Base-by-base conservation (phyloP, 2,797 vertebrate species). In the Tragopan temminckii region DNA sequence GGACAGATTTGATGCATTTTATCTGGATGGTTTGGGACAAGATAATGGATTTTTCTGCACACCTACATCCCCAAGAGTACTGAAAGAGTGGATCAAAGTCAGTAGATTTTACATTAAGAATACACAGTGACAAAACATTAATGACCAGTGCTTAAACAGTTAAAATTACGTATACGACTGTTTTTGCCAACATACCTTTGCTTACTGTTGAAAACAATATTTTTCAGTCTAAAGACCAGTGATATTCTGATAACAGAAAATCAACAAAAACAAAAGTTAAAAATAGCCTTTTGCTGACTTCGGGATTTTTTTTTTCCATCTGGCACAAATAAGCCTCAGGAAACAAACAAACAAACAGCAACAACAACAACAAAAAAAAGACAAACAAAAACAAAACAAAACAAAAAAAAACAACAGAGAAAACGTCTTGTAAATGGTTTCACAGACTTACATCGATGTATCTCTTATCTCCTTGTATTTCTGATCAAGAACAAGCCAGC, bases 131-230 rank as follows among this genome's bases (percentile, higher is more conserved):
- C 40, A 94, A 80, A 89, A 70, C 58, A 72, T n/a, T 86, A 92
- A 87, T 58, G 78, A 94, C 21, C 23, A 27, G 29, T 33, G 36
- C 46, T 95, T 94, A 86, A 94, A 93, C 40, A 94, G 79, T 90
- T 91, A 95, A 95, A 95, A 94, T 79, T 55, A 94, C 24, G 61
- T 80, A 59, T 38, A 33, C 88, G 94, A 96, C 90, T 96, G 81
- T 48, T 88, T 92, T 96, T 84, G 63, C 88, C 94, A 95, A 79
- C 87, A 84, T 40, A 87, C 46, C 63, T 96, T 94, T 96, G 90
- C 93, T 96, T 96, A 94, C 91, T 90, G 62, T 95, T 96, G 92
- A 91, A 93, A 96, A 88, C 40, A 95, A 88, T 85, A 84, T 66
- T 48, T 53, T 80, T 70, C 64, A 80, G 57, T 57, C 53, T 85